Conservation (phyloP, 2,888 invertebrate species). For the Eupithecia dodoneata region DNA sequence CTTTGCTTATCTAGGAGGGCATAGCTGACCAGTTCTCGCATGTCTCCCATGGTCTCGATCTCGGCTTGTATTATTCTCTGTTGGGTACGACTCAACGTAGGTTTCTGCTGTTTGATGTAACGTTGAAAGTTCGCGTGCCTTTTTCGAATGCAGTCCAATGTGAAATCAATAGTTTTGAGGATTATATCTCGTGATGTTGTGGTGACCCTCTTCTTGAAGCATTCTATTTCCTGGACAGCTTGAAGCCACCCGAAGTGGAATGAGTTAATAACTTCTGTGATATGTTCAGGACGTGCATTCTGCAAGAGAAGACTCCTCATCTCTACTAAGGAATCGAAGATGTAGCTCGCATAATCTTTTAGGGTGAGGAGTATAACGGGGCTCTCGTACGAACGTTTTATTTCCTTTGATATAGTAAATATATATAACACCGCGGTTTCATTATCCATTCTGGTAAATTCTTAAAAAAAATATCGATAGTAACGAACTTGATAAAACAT, state of each 20-base stretch:
- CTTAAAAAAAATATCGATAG: conserved; percentile 25
- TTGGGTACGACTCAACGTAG: conserved; percentile 42
- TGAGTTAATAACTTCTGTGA: conserved; percentile 46
- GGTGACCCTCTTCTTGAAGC: conserved; percentile 48
- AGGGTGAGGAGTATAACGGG: conserved; percentile 58
- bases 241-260: conserved; percentile 57
- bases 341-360: conserved; percentile 51
- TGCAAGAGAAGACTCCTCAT: conserved; percentile 44
- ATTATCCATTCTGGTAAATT: conserved; percentile 47
- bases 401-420: conserved; percentile 51
- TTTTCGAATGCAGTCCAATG: conserved; percentile 45
- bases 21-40: conserved; percentile 47
- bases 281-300: conserved; percentile 27
- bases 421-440: conserved; percentile 43
- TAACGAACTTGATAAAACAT: not conserved
- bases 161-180: conserved; percentile 50
- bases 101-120: conserved; percentile 38
- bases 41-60: conserved; percentile 47
- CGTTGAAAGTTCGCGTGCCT: conserved; percentile 42
- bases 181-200: conserved; percentile 51
- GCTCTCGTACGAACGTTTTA: conserved; percentile 53
- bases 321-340: conserved; percentile 45
- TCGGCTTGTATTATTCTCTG: conserved; percentile 44
- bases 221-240: conserved; percentile 52
- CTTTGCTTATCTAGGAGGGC: conserved; percentile 51